Percentiles rank a stretch among this genome's conserved stretches.
phyloP scores from a whole-genome alignment of 2,797 vertebrate species.

The Crax fasciolata region DNA sequence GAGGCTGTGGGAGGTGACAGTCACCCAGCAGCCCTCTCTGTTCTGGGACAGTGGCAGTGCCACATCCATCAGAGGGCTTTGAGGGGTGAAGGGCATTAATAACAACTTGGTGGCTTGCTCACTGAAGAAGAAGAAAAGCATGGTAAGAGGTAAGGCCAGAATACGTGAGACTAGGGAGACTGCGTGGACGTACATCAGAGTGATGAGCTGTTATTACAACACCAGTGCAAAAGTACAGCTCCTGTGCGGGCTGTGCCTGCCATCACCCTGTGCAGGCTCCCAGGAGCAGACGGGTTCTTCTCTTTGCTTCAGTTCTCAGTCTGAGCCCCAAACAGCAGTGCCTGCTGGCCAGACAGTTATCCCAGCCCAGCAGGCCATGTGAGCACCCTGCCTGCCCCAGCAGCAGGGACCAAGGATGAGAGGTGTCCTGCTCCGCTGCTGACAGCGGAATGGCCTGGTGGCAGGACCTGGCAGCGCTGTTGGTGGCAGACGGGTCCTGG shows the following conservation, averaged over 20 bases:
- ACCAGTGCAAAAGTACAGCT: background rate
- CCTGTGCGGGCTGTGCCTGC: background rate
- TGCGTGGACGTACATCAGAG: background rate
- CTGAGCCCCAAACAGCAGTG: background rate
- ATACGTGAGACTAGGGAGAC: background rate
- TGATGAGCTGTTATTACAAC: background rate
- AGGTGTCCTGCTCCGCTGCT: too few relatives aligned
- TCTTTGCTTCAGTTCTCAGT: background rate
- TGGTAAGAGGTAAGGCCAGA: background rate
- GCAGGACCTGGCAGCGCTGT: too few relatives aligned
- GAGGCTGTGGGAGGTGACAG: accelerated
- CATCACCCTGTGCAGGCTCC: background rate
- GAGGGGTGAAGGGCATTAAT: background rate
- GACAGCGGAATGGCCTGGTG: too few relatives aligned
- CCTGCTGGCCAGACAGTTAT: background rate
- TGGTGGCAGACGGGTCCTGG: too few relatives aligned
- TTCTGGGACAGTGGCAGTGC: accelerated
- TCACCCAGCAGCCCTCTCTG: background rate
- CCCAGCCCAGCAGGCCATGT: background rate
- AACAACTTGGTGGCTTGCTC: too few relatives aligned
- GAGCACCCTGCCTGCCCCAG: background rate
- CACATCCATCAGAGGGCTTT: background rate
- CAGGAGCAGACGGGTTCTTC: background rate
- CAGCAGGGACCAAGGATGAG: background rate
- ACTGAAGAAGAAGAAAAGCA: background rate